Conservation (phyloP, 2,113 vertebrate species). For the Osmerus eperlanus region DNA sequence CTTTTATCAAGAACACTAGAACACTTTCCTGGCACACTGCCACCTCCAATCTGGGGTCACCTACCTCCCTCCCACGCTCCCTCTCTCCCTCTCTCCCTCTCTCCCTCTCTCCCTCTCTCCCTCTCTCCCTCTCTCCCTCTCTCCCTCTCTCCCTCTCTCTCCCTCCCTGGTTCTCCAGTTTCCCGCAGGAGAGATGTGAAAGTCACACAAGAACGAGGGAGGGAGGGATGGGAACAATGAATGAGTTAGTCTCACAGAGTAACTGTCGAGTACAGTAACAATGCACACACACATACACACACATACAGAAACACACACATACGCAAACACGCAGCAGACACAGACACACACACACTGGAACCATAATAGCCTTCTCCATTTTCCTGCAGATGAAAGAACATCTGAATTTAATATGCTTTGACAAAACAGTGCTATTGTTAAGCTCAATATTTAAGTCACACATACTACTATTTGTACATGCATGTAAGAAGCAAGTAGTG, state of each 20-base stretch:
- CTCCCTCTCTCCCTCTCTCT: not conserved
- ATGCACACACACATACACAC: not conserved
- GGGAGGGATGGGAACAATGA: not conserved
- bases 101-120: too few species aligned
- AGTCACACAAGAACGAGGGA: slow-evolving; percentile 4
- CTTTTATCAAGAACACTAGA: slow-evolving; percentile 44
- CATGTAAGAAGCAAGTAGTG: too few species aligned
- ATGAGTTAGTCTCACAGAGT: not conserved
- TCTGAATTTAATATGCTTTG: too few species aligned
- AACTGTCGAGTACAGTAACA: not conserved
- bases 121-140: not conserved
- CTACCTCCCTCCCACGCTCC: not conserved
- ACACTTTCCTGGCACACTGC: slow-evolving; percentile 41
- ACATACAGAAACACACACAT: not conserved
- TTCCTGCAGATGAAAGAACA: not conserved
- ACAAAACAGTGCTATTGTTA: too few species aligned
- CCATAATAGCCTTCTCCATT: not conserved
- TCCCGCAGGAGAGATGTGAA: slow-evolving; percentile 1
- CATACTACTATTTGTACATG: too few species aligned
- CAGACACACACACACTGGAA: slow-evolving; percentile 9
- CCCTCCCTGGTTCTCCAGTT: not conserved
- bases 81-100: not conserved
- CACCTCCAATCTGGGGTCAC: slow-evolving; percentile 47
- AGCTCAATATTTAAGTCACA: too few species aligned
- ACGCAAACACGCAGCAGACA: not conserved